Base-by-base conservation (phyloP, 2,797 vertebrate species). In the Pelobates cultripes region DNA sequence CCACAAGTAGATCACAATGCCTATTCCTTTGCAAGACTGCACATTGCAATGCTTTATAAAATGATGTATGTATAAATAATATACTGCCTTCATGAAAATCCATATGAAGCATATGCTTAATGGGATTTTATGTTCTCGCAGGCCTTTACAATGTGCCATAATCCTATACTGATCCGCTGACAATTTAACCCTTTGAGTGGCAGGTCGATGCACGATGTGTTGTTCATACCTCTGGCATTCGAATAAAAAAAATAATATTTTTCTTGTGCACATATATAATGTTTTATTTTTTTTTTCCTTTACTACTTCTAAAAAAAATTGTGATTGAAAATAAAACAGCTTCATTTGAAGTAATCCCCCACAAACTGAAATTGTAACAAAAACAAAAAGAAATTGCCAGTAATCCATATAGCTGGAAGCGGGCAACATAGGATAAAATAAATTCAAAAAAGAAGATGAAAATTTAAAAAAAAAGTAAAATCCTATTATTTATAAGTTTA, bases 1-100 rank as follows among this genome's bases (percentile, higher is more conserved):
- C 63, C 64, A 45, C 43, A 42, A 71, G 4, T 45, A 78, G n/a
- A 43, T 43, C 3, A 63, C 3, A 70, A 72, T 80, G 77, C 68
- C 68, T 84, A 71, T 76, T 80, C 77, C 73, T 84, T 67, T 70
- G 60, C 66, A 60, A 57, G 82, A 84, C 82, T 84, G 82, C 82
- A 84, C 82, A 84, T 84, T 80, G 77, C 77, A 84, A 84, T 79
- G 82, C 82, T 84, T 84, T 84, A 84, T 63, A 80, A 80, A 75
- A 84, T 47, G 47, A 81, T 75, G 79, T 81, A 75, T 75, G 79
- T 81, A 75, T 84, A 76, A 69, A 70, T 61, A 75, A 63, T 66
- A 71, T 79, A 80, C 82, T 84, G 82, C 82, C 82, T 84, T 84
- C 82, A 84, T 84, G 40, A 76, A 76, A 84, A 79, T 72, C 73